Percentiles rank a stretch among this genome's conserved stretches.
Conservation (phyloP, 2,888 invertebrate species). For the Scrobipalpa costella region DNA sequence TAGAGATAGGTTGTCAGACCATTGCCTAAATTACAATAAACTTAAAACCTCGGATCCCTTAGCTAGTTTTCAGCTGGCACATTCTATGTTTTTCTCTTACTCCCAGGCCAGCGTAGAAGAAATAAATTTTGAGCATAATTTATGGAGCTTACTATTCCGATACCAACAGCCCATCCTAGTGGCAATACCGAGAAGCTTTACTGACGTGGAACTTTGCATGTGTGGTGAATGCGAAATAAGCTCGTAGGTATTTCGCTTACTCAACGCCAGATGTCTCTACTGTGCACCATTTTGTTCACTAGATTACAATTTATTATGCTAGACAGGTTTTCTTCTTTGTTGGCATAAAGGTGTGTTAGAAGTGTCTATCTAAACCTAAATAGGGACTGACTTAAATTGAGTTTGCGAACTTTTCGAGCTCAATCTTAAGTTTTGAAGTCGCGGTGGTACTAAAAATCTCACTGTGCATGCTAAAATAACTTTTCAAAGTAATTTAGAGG, state of each 20-base stretch:
- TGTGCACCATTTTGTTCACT: neutral
- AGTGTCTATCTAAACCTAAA: conserved; percentile 2
- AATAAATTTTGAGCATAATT: no score
- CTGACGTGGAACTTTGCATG: neutral
- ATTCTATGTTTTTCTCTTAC: no score
- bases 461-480: neutral
- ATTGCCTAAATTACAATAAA: no score
- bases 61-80: no score
- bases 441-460: neutral
- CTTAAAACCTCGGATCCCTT: no score
- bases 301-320: neutral
- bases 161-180: conserved; percentile 8
- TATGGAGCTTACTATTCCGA: no score
- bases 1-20: no score
- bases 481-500: neutral
- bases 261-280: conserved; percentile 6
- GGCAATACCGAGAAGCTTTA: conserved; percentile 2
- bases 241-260: neutral
- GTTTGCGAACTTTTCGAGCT: neutral
- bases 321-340: neutral
- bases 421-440: conserved; percentile 1
- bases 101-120: no score
- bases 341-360: neutral
- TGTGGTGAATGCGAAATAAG: neutral
- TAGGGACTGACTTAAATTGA: neutral